A percentile compares a stretch with the other conserved stretches of the same genome.
These are phyloP conservation scores for Stegostoma tigrinum DNA, from an alignment of 2,113 vertebrate genomes.

Conservation along the genomic window DNA sequence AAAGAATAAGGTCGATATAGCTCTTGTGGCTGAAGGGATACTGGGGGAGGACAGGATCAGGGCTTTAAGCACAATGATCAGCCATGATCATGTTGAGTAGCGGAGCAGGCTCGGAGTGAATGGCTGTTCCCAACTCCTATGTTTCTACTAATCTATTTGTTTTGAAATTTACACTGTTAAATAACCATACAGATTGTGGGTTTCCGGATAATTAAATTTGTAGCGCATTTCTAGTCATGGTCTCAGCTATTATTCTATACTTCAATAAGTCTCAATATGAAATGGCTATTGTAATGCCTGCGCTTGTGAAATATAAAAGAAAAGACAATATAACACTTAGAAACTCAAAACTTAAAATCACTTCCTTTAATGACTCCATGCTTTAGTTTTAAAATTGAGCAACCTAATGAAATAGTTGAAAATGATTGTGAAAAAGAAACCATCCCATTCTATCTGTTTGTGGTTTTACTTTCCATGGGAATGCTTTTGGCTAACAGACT, in stretches of 20 bases:
- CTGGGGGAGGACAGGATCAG: no score
- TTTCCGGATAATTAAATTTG: background rate
- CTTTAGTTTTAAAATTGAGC: background rate
- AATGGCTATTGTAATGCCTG: background rate
- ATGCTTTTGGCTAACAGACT: background rate
- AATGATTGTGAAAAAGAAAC: background rate
- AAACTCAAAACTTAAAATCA: background rate
- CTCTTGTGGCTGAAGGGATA: no score
- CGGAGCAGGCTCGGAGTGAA: no score
- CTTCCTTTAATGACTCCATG: background rate
- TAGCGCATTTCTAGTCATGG: background rate
- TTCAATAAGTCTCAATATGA: background rate
- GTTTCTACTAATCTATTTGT: background rate
- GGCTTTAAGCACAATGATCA: no score
- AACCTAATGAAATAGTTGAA: background rate
- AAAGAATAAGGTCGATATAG: no score
- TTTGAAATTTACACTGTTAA: background rate
- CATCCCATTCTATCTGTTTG: background rate
- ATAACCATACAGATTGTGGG: background rate
- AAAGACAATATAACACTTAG: background rate
- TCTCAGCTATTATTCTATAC: background rate
- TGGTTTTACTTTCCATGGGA: background rate
- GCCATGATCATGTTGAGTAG: no score
- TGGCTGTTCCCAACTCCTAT: no score
- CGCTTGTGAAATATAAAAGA: background rate